A percentile compares a stretch with the other conserved stretches of the same genome.
Conservation (phyloP, 2,113 vertebrate species). For the Macrotis lagotis region DNA sequence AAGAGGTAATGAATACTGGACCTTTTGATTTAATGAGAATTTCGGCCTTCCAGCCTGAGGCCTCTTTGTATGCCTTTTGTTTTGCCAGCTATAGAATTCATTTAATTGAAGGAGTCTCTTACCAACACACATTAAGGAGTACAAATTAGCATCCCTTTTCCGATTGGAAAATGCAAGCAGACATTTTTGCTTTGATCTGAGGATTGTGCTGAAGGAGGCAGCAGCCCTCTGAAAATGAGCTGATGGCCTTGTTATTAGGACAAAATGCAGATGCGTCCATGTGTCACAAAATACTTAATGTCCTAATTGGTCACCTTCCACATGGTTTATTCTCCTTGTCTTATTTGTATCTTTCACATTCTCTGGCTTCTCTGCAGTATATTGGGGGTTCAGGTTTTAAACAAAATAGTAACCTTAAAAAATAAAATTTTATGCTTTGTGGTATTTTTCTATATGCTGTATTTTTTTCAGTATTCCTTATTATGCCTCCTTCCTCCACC, state of each 20-base stretch:
- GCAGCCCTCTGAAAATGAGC: constrained; percentile 96
- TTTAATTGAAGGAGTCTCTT: constrained; percentile 99
- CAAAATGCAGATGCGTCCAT: constrained; percentile 92
- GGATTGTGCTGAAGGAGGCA: constrained; percentile 89
- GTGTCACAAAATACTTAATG: constrained; percentile 98
- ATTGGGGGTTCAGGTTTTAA: constrained; percentile 50
- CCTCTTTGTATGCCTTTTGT: constrained; percentile 91
- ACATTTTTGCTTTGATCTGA: constrained; percentile 94
- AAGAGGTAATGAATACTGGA: constrained; percentile 91
- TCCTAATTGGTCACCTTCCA: constrained; percentile 99
- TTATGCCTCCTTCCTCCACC: background rate
- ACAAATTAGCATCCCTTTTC: constrained; percentile 98
- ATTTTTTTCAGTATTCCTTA: constrained; percentile 3
- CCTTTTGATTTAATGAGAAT: constrained; percentile 98
- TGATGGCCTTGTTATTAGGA: constrained; percentile 95
- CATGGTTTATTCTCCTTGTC: constrained; percentile 81
- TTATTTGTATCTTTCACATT: constrained; percentile 63
- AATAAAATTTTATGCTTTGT: background rate
- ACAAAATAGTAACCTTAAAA: constrained; percentile 15
- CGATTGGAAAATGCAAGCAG: constrained; percentile 89
- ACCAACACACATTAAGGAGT: constrained; percentile 94
- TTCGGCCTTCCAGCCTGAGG: constrained; percentile 89
- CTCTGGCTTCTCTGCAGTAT: constrained; percentile 20
- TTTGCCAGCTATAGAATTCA: constrained; percentile 94
- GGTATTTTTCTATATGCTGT: background rate